A percentile compares a stretch with the other conserved stretches of the same genome.
These are phyloP conservation scores for Synanthedon myopaeformis DNA, from an alignment of 2,888 invertebrate genomes.

Conservation along the genomic window DNA sequence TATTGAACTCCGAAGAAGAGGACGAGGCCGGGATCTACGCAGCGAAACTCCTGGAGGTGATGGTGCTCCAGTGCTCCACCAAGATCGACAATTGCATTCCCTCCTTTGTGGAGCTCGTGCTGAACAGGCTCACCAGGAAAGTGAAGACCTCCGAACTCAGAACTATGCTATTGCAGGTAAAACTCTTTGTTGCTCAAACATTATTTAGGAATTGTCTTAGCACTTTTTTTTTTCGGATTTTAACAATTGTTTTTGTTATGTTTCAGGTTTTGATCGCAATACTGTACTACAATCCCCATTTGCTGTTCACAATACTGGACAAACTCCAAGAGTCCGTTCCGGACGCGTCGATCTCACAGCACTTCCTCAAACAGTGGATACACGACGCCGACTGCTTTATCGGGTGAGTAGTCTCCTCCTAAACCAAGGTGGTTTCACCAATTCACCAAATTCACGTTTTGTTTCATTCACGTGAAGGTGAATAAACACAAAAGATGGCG, in stretches of 20 bases:
- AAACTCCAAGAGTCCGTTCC: slow-evolving; percentile 81
- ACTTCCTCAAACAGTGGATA: slow-evolving; percentile 97
- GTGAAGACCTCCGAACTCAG: slow-evolving; percentile 93
- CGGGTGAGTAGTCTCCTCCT: slow-evolving; percentile 71
- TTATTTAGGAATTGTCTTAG: too few species aligned
- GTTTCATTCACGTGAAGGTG: too few species aligned
- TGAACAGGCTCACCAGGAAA: slow-evolving; percentile 88
- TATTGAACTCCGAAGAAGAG: slow-evolving; percentile 50
- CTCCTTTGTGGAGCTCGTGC: slow-evolving; percentile 88
- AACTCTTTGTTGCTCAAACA: too few species aligned
- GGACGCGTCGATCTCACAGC: slow-evolving; percentile 84
- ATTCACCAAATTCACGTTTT: too few species aligned
- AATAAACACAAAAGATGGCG: too few species aligned
- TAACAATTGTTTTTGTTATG: neutral
- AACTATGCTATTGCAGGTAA: slow-evolving; percentile 86
- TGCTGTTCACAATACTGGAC: slow-evolving; percentile 85
- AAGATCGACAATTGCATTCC: slow-evolving; percentile 92
- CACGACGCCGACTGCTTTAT: slow-evolving; percentile 96
- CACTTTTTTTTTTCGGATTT: too few species aligned
- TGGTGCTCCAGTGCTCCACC: slow-evolving; percentile 92
- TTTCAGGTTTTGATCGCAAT: slow-evolving; percentile 89
- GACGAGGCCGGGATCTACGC: slow-evolving; percentile 96
- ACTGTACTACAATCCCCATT: slow-evolving; percentile 88
- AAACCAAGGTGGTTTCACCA: too few species aligned
- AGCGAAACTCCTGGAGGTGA: slow-evolving; percentile 95